Evolutionary conservation across 2,797 vertebrate genomes (phyloP).

Genomic region (Diplodus puntazzo): DNA sequence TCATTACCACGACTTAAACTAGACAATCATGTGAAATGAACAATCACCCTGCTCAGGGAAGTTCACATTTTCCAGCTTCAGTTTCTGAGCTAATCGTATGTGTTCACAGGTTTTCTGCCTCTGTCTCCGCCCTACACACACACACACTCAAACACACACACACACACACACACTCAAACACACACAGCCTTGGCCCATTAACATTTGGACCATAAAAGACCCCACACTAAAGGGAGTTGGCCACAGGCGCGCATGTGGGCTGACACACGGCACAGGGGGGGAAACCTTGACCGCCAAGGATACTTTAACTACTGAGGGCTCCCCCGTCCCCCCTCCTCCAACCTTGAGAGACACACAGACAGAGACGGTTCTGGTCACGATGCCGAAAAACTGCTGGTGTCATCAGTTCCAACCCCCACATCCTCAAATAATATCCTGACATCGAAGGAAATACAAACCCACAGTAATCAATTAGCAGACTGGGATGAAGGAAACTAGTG

Average conservation of each 20-base stretch:
- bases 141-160: not conserved
- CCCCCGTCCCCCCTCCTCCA: conserved; percentile 17
- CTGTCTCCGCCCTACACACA: conserved; percentile 9
- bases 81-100: conserved; percentile 14
- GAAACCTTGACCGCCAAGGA: conserved; percentile 63
- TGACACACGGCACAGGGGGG: conserved; percentile 44
- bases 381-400: conserved; percentile 71
- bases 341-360: conserved; percentile 44
- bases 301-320: conserved; percentile 46
- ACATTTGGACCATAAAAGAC: conserved; percentile 63
- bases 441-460: conserved; percentile 63
- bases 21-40: conserved; percentile 20
- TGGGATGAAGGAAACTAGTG: conserved; percentile 61
- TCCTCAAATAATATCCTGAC: conserved; percentile 50
- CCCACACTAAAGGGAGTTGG: conserved; percentile 64
- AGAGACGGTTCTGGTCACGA: conserved; percentile 43
- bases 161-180: conserved; percentile 4
- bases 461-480: conserved; percentile 68
- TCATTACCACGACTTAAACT: conserved; percentile 1
- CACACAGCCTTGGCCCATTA: conserved; percentile 58
- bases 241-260: conserved; percentile 71
- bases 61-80: conserved; percentile 16
- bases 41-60: not conserved
- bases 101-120: conserved; percentile 15
- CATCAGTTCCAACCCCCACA: conserved; percentile 49